Percentiles rank a stretch among this genome's conserved stretches.
phyloP scores from a whole-genome alignment of 2,797 vertebrate species.

The Gallinago stenura region DNA sequence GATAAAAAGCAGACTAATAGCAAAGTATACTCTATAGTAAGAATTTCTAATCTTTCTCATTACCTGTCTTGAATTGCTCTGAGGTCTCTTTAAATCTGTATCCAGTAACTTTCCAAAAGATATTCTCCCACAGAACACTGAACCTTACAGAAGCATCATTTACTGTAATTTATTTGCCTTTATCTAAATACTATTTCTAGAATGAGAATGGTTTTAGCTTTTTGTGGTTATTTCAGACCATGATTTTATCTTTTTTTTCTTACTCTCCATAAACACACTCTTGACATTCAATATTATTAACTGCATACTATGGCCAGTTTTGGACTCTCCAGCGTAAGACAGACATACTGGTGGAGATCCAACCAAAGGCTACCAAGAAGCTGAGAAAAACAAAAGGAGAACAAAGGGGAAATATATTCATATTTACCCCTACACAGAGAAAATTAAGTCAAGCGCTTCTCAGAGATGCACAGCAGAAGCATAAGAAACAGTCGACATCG shows the following conservation, averaged over 20 bases:
- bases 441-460: fast-evolving
- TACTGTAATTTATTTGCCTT: neutral
- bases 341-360: neutral
- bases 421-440: neutral
- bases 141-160: neutral
- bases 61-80: neutral
- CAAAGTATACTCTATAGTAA: neutral
- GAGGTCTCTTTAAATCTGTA: neutral
- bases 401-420: neutral
- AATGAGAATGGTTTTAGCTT: neutral
- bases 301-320: fast-evolving
- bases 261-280: neutral
- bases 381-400: neutral
- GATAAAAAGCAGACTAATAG: neutral
- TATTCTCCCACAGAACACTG: neutral
- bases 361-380: neutral
- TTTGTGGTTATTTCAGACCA: neutral
- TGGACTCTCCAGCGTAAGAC: neutral
- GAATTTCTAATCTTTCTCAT: neutral
- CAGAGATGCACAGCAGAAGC: neutral
- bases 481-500: fast-evolving
- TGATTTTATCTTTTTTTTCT: neutral
- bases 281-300: neutral
- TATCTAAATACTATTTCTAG: neutral
- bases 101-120: neutral